Base-by-base conservation (phyloP, 2,888 invertebrate species). In the Cryptocheilus praepositus region DNA sequence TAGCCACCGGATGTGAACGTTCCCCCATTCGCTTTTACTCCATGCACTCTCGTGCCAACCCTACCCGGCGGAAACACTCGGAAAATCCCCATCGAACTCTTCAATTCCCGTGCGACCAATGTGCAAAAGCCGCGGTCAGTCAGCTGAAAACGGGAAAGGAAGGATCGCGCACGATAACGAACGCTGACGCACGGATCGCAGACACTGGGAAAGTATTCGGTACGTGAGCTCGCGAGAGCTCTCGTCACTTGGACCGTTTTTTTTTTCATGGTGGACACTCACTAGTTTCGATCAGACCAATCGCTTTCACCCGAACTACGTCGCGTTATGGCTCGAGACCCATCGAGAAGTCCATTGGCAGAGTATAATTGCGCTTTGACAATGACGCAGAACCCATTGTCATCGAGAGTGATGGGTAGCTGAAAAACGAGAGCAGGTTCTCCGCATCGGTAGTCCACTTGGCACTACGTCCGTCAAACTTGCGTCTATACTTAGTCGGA, bases 121-220 rank as follows among this genome's bases (percentile, higher is more conserved):
- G 45, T 21, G 53, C 57, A 67, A 67, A 67, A 63, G 63, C 54
- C 57, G n/a, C n/a, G 56, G 16, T 55, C 55, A 44, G 58, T 45
- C 46, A 53, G 43, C 46, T 46, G 46, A 67, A 62, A 67, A 63
- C 53, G 57, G 44, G 46, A 58, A 58, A 36, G 58, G 63, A 63
- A 58, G 15, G 43, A 28, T 44, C 13, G 55, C 36, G 52, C 58
- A 19, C 63, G 67, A 58, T 67, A 67, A 67, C 67, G 67, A 67
- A 67, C 63, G 67, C 63, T 62, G 51, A 67, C 63, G 58, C 58
- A 67, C 52, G 63, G 57, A 63, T 67, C 67, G 54, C 46, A 58
- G 55, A 63, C 54, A 58, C 58, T 66, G 16, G 49, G 16, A n/a
- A 49, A 49, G 16, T 49, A 49, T 18, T 49, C 16, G 49, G 4